Evolutionary conservation across 2,113 vertebrate species (phyloP).

Genomic region (Anguilla japonica): DNA sequence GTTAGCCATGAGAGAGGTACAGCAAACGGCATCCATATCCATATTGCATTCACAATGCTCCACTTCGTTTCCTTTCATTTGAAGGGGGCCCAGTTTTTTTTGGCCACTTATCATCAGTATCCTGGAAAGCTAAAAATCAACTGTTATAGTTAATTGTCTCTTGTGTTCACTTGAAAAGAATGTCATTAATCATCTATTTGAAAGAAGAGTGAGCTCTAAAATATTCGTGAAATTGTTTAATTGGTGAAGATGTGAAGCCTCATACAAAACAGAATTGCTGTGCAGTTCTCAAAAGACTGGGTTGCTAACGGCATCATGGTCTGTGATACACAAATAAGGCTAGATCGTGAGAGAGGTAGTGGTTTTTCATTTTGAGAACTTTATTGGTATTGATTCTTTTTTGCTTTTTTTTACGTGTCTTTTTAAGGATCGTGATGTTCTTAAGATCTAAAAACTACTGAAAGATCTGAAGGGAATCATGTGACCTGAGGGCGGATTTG

Average conservation of each 20-base stretch:
- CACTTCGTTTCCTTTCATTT: no score
- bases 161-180: background rate
- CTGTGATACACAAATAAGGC: background rate
- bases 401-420: background rate
- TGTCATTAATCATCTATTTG: background rate
- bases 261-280: background rate
- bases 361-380: background rate
- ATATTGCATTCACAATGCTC: no score
- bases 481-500: no score
- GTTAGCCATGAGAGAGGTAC: no score
- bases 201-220: background rate
- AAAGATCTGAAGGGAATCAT: background rate
- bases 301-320: background rate
- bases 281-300: background rate
- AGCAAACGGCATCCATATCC: no score
- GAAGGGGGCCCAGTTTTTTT: background rate
- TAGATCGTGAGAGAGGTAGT: background rate
- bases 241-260: background rate
- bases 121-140: background rate
- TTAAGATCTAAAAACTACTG: background rate
- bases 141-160: background rate
- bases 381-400: background rate
- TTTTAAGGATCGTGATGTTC: background rate
- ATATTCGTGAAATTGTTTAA: background rate
- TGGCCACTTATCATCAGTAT: background rate